phyloP scores from a whole-genome alignment of 2,888 invertebrate genomes.

The Ochropacha duplaris region DNA sequence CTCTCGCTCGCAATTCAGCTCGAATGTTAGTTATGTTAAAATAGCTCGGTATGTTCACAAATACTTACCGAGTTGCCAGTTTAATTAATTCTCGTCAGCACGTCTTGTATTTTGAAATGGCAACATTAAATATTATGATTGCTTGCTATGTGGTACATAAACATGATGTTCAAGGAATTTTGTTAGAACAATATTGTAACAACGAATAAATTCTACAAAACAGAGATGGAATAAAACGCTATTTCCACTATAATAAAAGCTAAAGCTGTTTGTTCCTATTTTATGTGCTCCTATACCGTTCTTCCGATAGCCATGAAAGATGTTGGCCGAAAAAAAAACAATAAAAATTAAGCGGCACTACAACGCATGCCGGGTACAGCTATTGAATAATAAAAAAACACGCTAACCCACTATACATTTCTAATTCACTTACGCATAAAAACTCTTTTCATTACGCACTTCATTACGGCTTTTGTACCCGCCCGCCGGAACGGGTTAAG shows the following conservation, averaged over 20 bases:
- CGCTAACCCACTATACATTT: neutral
- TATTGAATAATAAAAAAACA: neutral
- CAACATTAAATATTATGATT: neutral
- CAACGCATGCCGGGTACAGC: no score
- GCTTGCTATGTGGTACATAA: no score
- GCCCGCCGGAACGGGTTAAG: neutral
- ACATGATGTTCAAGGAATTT: no score
- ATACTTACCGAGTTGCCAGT: neutral
- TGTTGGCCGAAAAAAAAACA: no score
- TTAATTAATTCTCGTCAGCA: neutral
- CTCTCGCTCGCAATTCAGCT: neutral
- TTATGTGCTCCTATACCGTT: no score
- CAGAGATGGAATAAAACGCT: no score
- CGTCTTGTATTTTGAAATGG: neutral
- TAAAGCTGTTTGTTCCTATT: no score
- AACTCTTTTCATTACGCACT: neutral
- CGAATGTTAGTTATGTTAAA: neutral
- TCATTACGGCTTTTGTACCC: neutral
- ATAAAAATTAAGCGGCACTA: no score
- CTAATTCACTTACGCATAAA: neutral
- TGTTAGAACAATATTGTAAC: no score
- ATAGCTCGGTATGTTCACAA: neutral
- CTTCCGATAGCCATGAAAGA: no score
- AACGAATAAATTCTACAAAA: no score
- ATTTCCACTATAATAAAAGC: no score